Evolutionary conservation across 2,113 vertebrate genomes (phyloP).

Genomic region (Cyphomyrus plagiostoma): DNA sequence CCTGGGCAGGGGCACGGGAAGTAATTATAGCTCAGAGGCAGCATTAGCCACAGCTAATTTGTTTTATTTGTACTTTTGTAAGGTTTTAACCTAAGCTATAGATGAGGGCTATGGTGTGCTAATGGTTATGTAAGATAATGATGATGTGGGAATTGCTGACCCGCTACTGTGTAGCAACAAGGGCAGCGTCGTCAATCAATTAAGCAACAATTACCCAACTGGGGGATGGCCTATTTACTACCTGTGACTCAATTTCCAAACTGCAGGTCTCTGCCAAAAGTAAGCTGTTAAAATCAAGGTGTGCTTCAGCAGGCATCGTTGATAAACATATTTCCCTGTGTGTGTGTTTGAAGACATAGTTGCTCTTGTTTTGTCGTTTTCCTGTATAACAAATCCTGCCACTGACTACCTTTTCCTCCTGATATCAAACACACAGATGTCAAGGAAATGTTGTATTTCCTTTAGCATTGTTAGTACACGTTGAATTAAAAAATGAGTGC

Average conservation of each 20-base stretch:
- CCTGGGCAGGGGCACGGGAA: neutral
- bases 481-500: neutral
- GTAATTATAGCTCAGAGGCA: neutral
- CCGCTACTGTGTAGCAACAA: neutral
- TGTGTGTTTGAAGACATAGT: neutral
- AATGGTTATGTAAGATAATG: neutral
- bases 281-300: neutral
- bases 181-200: neutral
- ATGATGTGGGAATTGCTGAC: neutral
- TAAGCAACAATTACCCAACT: neutral
- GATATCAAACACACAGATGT: neutral
- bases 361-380: neutral
- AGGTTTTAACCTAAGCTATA: neutral
- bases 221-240: neutral
- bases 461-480: neutral
- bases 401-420: neutral
- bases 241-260: neutral
- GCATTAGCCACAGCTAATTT: neutral
- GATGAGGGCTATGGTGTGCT: neutral
- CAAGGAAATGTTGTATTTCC: neutral
- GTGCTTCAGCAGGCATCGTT: neutral
- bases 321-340: neutral
- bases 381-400: neutral
- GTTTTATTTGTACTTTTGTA: neutral
- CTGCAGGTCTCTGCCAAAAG: neutral